Evolutionary conservation across 2,797 vertebrate species (phyloP), one percentile per base, ranked within the genome.

Genomic region (Avahi laniger): DNA sequence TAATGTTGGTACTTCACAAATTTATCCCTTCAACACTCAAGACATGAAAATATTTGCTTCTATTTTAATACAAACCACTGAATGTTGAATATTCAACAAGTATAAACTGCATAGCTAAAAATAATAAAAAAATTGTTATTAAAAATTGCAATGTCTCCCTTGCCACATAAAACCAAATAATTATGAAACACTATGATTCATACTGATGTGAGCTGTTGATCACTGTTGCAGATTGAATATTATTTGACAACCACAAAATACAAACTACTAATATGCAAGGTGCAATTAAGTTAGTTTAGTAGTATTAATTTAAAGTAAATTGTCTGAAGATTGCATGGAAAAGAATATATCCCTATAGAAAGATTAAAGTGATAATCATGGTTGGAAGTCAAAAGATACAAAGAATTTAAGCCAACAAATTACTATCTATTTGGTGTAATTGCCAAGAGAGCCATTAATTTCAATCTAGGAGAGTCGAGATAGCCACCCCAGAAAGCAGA

Each of bases 1-100:
- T 86, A 76, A 72, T 72, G 73, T 38, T 67, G 46, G 11, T 48
- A 73, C 54, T 92, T 96, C 30, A 89, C 18, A 92, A 46, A 92
- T 85, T n/a, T 72, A 38, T 84, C 15, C 63, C 41, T 88, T 48
- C 20, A 81, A 86, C 35, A 91, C 5, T 82, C 28, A 78, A 89
- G 7, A 26, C 22, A 94, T 5, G 75, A 72, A 75, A 82, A 82
- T 91, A 87, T 78, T 76, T 78, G 65, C 79, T 83, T 84, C 14
- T 93, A 78, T 61, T 83, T 93, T 75, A 94, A 73, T 22, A 75
- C 69, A 92, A 79, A 57, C 1, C 15, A 54, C 54, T 86, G 17
- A 35, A 0, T 28, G 14, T 38, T 94, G 50, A 46, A 69, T 75
- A 94, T 81, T 15, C 35, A 89, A 35, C 41, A 73, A 82, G 3